Evolutionary conservation across 2,888 invertebrate species (phyloP).

Genomic region (Tortricodes alternella): DNA sequence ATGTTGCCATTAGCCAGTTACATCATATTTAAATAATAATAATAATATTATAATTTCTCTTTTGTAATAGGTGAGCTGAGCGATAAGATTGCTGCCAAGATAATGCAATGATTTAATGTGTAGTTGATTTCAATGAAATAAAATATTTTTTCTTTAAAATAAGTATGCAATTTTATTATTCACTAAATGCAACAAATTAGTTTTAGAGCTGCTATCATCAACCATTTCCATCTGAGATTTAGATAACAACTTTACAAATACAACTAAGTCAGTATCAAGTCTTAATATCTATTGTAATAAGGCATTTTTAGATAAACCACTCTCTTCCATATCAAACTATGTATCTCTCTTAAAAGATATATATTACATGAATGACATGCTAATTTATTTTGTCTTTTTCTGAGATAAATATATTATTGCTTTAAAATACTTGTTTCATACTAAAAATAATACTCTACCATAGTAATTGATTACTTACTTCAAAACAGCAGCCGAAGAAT

Average conservation of each 20-base stretch:
- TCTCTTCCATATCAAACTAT: slow-evolving; percentile 80
- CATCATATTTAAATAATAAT: neutral
- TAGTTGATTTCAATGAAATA: slow-evolving; percentile 35
- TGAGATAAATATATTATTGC: slow-evolving; percentile 69
- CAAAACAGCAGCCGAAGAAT: slow-evolving; percentile 70
- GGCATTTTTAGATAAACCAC: slow-evolving; percentile 81
- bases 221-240: slow-evolving; percentile 59
- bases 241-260: slow-evolving; percentile 69
- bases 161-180: slow-evolving; percentile 82
- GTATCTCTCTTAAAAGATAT: slow-evolving; percentile 71
- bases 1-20: too few species aligned
- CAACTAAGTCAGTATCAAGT: slow-evolving; percentile 79
- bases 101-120: slow-evolving; percentile 31
- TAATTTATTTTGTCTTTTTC: slow-evolving; percentile 54
- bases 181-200: slow-evolving; percentile 82
- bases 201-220: slow-evolving; percentile 72
- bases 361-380: slow-evolving; percentile 63
- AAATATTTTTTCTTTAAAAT: slow-evolving; percentile 62
- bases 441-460: slow-evolving; percentile 62
- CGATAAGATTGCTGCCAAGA: slow-evolving; percentile 40
- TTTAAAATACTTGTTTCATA: slow-evolving; percentile 62
- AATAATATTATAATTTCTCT: neutral
- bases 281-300: slow-evolving; percentile 80
- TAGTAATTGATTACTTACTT: slow-evolving; percentile 70
- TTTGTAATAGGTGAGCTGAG: slow-evolving; percentile 44